Evolutionary conservation across 2,888 invertebrate species (phyloP).

Genomic region (Eustalomyia histrio): DNA sequence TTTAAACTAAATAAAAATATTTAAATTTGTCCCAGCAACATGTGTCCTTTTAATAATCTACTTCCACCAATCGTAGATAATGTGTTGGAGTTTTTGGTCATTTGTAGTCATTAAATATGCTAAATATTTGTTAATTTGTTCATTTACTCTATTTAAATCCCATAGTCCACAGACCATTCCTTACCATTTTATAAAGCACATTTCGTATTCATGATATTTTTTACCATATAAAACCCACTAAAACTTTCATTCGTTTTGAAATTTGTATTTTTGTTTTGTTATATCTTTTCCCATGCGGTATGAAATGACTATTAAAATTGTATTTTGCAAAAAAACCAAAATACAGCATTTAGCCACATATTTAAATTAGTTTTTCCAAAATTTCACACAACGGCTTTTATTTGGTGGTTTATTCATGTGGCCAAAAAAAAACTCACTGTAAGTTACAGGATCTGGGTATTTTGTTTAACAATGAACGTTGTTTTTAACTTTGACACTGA

Average conservation of each 20-base stretch:
- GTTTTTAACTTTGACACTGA: constrained; percentile 44
- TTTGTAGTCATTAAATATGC: constrained; percentile 66
- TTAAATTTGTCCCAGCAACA: constrained; percentile 42
- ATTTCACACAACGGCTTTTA: constrained; percentile 17
- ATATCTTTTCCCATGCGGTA: constrained; percentile 26
- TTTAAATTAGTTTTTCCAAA: constrained; percentile 57
- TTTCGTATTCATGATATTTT: constrained; percentile 47
- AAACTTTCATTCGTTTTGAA: constrained; percentile 24
- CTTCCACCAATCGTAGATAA: background rate
- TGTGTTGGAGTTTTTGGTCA: constrained; percentile 9
- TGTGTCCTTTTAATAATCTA: constrained; percentile 42
- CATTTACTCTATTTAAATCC: constrained; percentile 16
- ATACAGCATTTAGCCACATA: constrained; percentile 43
- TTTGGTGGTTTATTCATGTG: constrained; percentile 15
- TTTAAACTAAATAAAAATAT: constrained; percentile 36
- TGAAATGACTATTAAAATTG: constrained; percentile 53
- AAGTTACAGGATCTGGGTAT: constrained; percentile 22
- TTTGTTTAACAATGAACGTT: constrained; percentile 27
- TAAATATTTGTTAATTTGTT: constrained; percentile 66
- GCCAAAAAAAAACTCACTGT: constrained; percentile 4
- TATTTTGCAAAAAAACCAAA: constrained; percentile 24
- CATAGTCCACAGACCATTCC: background rate
- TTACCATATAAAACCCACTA: constrained; percentile 7
- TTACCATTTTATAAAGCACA: background rate
- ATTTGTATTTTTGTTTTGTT: background rate